Conservation (phyloP, 1,140 invertebrate genomes). For the Ooceraea biroi region DNA sequence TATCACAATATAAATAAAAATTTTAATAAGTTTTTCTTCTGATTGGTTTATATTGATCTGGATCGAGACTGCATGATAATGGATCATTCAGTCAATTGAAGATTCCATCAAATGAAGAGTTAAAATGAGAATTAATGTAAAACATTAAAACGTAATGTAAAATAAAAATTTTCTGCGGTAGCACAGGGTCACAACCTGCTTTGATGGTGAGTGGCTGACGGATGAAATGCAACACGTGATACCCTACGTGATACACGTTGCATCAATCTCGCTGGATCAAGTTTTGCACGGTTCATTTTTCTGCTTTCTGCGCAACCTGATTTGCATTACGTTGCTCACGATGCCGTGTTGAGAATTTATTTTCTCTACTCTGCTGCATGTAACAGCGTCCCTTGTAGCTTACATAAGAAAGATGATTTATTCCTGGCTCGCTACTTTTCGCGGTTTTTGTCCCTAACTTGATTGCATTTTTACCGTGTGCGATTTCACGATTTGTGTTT, state of each 20-base stretch:
- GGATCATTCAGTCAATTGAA: no score
- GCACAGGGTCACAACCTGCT: not conserved
- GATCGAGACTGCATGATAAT: no score
- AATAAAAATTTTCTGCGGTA: not conserved
- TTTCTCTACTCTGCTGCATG: conserved; percentile 1
- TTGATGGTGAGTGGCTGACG: conserved; percentile 14
- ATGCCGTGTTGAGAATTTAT: not conserved
- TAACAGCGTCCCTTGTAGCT: not conserved
- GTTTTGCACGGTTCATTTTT: conserved; percentile 64
- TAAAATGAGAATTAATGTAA: not conserved
- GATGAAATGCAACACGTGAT: conserved; percentile 34
- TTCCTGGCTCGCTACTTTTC: not conserved
- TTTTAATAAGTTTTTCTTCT: no score
- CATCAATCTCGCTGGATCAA: conserved; percentile 43
- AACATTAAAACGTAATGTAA: not conserved
- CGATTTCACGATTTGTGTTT: not conserved
- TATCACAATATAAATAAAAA: no score
- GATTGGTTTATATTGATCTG: no score
- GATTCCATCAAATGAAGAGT: no score
- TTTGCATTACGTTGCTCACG: conserved; percentile 3
- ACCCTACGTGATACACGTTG: conserved; percentile 19
- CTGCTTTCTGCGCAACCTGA: conserved; percentile 7
- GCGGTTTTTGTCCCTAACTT: not conserved
- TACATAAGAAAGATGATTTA: conserved; percentile 5
- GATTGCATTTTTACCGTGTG: not conserved